Base-by-base conservation (phyloP, 2,888 invertebrate species). In the Gortyna flavago region DNA sequence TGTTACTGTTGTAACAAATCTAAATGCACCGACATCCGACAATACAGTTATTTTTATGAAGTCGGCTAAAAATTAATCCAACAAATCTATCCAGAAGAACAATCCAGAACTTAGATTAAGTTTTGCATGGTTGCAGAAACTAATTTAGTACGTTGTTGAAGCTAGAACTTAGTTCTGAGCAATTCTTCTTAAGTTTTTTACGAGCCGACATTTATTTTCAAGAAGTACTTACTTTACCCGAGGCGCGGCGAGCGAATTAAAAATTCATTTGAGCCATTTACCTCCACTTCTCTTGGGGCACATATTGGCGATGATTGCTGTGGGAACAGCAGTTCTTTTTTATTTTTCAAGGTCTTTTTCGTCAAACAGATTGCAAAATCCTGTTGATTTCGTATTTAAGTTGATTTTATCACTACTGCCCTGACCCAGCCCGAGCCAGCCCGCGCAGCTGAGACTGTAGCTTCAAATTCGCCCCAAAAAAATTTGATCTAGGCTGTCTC, bases 231-330 rank as follows among this genome's bases (percentile, higher is more conserved):
- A 81, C 84, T 86, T 87, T 81, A 77, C 70, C 77, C 68, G 54
- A 84, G 79, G 82, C 87, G 79, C 70, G 72, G 64, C 41, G 74
- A 69, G 81, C 81, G 84, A 88, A 91, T 92, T 91, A 92, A 92
- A 91, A 91, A 91, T 92, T 89, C 88, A 92, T 91, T 90, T 87
- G 85, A 84, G 84, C 78, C 85, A 82, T 87, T 91, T 91, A 86
- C 85, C 81, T 62, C 79, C 66, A 76, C 83, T 85, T 70, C 44
- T 67, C 51, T 77, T n/a, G 0, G 3, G 51, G 25, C 70, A 77
- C 59, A 64, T 71, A 86, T 69, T 75, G 80, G 54, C 5, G 11
- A 32, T 41, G 2, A 67, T 75, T 71, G 29, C n/a, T 57, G 25
- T 51, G 13, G 0, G 16, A 68, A 59, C 29, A 16, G 66, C 25